Evolutionary conservation across 2,888 invertebrate genomes (phyloP), one percentile per base, ranked within the genome.

Genomic region (Mamestra brassicae): DNA sequence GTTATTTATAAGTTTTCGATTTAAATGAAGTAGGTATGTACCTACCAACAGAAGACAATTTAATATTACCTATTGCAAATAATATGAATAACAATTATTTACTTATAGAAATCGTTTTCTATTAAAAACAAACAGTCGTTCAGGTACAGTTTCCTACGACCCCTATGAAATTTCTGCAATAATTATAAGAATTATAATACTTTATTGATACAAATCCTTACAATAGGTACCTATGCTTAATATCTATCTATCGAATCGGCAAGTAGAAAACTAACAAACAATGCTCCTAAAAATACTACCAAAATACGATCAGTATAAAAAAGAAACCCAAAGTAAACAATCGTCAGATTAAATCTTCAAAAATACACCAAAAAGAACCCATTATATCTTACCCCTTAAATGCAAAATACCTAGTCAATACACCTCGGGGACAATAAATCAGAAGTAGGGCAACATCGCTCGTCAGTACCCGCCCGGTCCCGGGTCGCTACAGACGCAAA

Each of bases 401-500:
- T 64, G 4, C 45, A 47, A 60, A 77, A 78, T 70, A 76, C 38
- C 42, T 64, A 69, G 66, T 76, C 67, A 60, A 75, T 76, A 74
- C 45, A 76, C 73, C 47, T 54, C 2, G 63, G 84, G 77, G 52
- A 73, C n/a, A 55, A 70, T 74, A 69, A 75, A 70, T 77, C 15
- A 54, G 42, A 34, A 38, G 68, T 64, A 64, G 60, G 83, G 87
- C 82, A 86, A 85, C 80, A 63, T 36, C 45, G 71, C 13, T n/a
- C 60, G 71, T 85, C 87, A 95, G 95, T 95, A 84, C 87, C 93
- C 94, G 95, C 95, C 95, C 95, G 94, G 84, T 87, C 91, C 91
- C 90, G 94, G 95, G 93, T 90, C 38, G 70, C 72, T 61, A 38
- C 67, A 74, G 86, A 85, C 86, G 93, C 79, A 79, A 64, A 26